A percentile compares a stretch with the other conserved stretches of the same genome.
phyloP scores from a whole-genome alignment of 1,140 invertebrate species.

The Holcopasites calliopsidis region DNA sequence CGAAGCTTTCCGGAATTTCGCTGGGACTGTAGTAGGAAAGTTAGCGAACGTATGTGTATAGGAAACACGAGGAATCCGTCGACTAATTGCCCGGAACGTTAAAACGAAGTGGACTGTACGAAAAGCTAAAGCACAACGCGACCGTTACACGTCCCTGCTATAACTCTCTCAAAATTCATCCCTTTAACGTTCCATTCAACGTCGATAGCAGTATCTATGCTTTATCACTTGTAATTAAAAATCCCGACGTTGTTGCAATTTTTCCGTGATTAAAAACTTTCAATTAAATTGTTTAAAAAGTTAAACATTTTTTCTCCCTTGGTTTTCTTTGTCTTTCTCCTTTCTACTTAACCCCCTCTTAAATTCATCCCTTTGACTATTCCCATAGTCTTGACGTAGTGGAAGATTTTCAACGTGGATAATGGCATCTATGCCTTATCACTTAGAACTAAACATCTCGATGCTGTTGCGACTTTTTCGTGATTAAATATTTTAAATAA shows the following conservation, averaged over 20 bases:
- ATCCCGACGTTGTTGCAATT: too few relatives aligned
- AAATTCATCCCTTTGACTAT: too few relatives aligned
- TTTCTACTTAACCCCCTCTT: too few relatives aligned
- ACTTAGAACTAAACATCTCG: too few relatives aligned
- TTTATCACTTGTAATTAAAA: background rate
- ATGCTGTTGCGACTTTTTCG: too few relatives aligned
- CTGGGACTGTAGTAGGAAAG: constrained; percentile 18
- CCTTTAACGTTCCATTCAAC: background rate
- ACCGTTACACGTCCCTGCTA: background rate
- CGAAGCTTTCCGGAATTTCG: constrained; percentile 13
- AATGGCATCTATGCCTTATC: too few relatives aligned
- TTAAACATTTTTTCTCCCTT: too few relatives aligned
- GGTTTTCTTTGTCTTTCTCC: too few relatives aligned
- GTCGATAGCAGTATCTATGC: background rate
- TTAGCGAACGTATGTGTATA: constrained; percentile 6
- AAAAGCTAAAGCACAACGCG: background rate
- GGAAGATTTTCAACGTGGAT: too few relatives aligned
- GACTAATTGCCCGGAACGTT: constrained; percentile 33
- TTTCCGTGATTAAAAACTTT: too few relatives aligned
- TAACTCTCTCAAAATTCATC: constrained; percentile 8
- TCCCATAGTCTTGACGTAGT: background rate
- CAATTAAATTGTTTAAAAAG: too few relatives aligned
- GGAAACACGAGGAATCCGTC: constrained; percentile 6
- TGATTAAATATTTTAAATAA: too few relatives aligned
- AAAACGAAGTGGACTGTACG: constrained; percentile 10